A percentile compares a stretch with the other conserved stretches of the same genome.
Conservation (phyloP, 2,888 invertebrate genomes). For the Polydesmus complanatus region DNA sequence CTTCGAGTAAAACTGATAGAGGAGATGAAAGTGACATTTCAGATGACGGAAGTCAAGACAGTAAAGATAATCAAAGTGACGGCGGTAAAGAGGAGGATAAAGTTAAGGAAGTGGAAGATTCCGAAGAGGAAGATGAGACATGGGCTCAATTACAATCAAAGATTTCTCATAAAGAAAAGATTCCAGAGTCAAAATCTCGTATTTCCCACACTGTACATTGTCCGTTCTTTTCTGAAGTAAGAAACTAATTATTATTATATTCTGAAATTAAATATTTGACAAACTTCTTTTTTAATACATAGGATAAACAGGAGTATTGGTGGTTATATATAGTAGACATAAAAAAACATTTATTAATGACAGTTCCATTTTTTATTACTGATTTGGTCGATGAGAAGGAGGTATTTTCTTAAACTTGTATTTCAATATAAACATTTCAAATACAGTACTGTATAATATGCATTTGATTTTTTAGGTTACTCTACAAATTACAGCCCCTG, state of each 20-base stretch:
- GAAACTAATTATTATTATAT: constrained; percentile 20
- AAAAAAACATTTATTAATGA: constrained; percentile 76
- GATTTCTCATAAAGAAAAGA: constrained; percentile 65
- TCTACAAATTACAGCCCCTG: constrained; percentile 90
- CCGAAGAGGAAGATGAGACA: constrained; percentile 58
- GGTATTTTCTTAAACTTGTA: constrained; percentile 35
- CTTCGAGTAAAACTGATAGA: constrained; percentile 10
- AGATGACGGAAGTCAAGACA: constrained; percentile 24
- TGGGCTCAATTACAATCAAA: constrained; percentile 89
- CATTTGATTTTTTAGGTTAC: constrained; percentile 40
- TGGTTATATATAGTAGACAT: constrained; percentile 98
- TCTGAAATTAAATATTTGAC: not conserved
- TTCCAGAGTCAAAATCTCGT: constrained; percentile 81
- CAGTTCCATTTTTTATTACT: constrained; percentile 86
- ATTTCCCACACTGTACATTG: constrained; percentile 93
- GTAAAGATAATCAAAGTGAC: constrained; percentile 23
- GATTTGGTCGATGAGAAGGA: constrained; percentile 79
- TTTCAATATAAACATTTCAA: constrained; percentile 2
- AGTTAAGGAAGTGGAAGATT: constrained; percentile 33
- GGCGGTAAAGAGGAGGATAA: constrained; percentile 29
- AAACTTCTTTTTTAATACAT: constrained; percentile 17
- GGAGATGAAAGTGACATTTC: constrained; percentile 23
- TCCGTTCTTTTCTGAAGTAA: constrained; percentile 79
- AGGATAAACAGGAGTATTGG: constrained; percentile 96
- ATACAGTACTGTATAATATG: too few relatives aligned